These are phyloP conservation scores for Pygmarrhopalites habei DNA, from an alignment of 1,140 invertebrate genomes.

Conservation along the genomic window DNA sequence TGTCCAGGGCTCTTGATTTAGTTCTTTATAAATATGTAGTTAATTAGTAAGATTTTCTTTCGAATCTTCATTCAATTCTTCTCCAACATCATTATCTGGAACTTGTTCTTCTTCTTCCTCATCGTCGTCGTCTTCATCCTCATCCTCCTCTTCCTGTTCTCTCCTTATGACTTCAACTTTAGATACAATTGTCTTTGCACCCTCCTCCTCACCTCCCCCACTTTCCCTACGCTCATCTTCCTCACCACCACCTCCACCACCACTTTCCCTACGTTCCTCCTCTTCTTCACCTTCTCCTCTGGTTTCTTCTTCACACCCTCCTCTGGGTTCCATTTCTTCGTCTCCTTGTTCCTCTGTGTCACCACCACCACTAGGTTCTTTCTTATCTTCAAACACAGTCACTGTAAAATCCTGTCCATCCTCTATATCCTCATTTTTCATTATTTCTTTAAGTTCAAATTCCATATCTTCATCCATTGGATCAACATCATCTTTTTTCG, in stretches of 20 bases:
- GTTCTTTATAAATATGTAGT: no score
- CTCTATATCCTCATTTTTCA: constrained; percentile 25
- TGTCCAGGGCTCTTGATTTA: no score
- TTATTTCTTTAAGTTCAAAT: constrained; percentile 40
- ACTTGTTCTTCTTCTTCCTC: constrained; percentile 38
- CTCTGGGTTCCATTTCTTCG: background rate
- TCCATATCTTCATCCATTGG: constrained; percentile 39
- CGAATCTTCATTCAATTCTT: background rate
- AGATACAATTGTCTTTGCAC: background rate
- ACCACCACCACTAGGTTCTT: constrained; percentile 18
- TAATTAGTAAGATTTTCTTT: no score
- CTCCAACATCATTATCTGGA: background rate
- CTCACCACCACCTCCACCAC: background rate
- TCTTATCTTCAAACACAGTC: constrained; percentile 39
- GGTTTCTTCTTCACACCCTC: constrained; percentile 10
- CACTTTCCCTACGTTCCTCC: constrained; percentile 3
- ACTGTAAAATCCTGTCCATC: constrained; percentile 24
- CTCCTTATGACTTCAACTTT: background rate
- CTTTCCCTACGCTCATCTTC: background rate
- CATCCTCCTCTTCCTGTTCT: background rate
- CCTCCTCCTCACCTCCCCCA: background rate
- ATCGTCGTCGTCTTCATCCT: constrained; percentile 15
- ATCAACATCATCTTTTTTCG: constrained; percentile 18
- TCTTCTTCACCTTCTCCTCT: constrained; percentile 15
- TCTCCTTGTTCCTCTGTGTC: constrained; percentile 2